Conservation (phyloP, 2,113 vertebrate genomes). For the Apodemus sylvaticus region DNA sequence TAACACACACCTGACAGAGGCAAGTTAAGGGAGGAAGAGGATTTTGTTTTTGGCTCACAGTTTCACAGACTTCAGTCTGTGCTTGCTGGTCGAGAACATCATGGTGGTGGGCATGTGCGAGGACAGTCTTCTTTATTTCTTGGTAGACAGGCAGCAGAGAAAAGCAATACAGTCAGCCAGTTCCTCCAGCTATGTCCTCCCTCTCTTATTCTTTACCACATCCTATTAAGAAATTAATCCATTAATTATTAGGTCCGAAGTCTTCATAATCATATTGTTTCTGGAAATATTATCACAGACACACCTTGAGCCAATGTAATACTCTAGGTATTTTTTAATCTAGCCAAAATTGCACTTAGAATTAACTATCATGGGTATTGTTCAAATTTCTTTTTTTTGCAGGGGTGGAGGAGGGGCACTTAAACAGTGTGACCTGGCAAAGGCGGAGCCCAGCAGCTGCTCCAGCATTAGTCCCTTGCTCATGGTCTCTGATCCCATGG, state of each 20-base stretch:
- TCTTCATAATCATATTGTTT: background rate
- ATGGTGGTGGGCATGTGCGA: too few relatives aligned
- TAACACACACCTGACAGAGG: background rate
- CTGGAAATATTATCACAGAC: background rate
- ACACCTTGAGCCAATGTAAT: background rate
- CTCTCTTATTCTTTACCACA: too few relatives aligned
- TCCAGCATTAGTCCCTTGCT: background rate
- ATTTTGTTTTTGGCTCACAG: too few relatives aligned
- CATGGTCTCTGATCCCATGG: background rate
- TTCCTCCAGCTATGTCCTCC: background rate
- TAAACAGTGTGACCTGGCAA: background rate
- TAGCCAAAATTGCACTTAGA: background rate
- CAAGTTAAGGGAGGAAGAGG: background rate
- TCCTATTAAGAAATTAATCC: background rate
- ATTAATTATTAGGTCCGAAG: background rate
- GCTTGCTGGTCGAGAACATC: background rate
- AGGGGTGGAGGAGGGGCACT: background rate
- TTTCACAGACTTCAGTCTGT: background rate
- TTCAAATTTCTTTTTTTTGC: background rate
- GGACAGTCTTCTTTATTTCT: background rate
- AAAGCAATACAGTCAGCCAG: background rate
- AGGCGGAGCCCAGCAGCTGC: background rate
- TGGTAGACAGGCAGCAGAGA: background rate
- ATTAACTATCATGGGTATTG: background rate
- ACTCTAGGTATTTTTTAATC: background rate